Base-by-base conservation (phyloP, 1,140 invertebrate species). In the Cataglyphis hispanica region DNA sequence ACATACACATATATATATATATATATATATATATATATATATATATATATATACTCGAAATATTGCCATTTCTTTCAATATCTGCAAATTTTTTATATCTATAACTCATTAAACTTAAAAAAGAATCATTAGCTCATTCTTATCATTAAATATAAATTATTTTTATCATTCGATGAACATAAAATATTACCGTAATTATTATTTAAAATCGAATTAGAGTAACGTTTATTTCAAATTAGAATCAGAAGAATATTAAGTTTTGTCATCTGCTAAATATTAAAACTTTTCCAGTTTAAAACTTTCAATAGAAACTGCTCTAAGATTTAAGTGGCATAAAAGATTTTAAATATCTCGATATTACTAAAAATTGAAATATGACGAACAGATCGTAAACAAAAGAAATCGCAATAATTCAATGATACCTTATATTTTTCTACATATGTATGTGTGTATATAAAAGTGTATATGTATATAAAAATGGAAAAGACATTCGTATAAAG, bases 401-500 rank as follows among this genome's bases (percentile, higher is more conserved):
- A 83, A 83, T 83, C n/a, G 37, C 53, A 37, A 81, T 81, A 81
- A 81, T 43, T 81, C 27, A 4, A 40, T 74, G 27, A 80, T n/a
- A 58, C 16, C 53, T 27, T 78, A 76, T 84, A 87, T 86, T 83
- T 83, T 78, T 89, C 56, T 89, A 66, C 67, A 58, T 83, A 84
- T 85, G 67, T 81, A 60, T 84, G 61, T 75, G 40, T 86, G 70
- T 83, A 61, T 77, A 25, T 74, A 40, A 46, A 31, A 22, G 16
- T 86, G 77, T 86, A 87, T 84, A 75, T 86, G 80, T 40, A 46
- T 81, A 81, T 70, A 74, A 83, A 86, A 85, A 64, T 64, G 43
- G 16, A 67, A 87, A 66, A 84, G 74, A 76, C 25, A 58, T 84
- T 50, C 56, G 75, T 81, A 87, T 31, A 72, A 53, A 60, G 22